phyloP scores from a whole-genome alignment of 2,797 vertebrate genomes.

The Alexandromys oeconomus region DNA sequence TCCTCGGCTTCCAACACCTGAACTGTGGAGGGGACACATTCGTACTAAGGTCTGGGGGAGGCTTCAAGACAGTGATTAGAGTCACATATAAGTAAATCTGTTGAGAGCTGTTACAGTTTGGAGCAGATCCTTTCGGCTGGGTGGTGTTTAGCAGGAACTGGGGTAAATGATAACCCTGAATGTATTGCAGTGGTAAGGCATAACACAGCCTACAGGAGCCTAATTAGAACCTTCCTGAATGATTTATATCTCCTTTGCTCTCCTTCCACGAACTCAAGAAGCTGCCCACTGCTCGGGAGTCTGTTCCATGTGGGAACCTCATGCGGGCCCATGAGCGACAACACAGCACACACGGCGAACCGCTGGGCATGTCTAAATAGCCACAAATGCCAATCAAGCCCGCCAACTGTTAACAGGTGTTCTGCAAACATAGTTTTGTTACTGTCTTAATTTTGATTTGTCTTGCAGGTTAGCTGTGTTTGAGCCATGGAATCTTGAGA shows the following conservation, averaged over 20 bases:
- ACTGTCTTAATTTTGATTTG: neutral
- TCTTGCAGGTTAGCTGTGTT: neutral
- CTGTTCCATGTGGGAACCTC: neutral
- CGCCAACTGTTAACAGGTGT: neutral
- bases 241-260: too few species aligned
- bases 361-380: neutral
- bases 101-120: neutral
- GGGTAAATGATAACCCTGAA: neutral
- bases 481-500: neutral
- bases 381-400: neutral
- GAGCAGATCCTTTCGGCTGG: neutral
- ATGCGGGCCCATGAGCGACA: neutral
- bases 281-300: neutral
- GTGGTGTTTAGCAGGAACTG: neutral
- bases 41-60: neutral
- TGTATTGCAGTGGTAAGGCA: neutral
- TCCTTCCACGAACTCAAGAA: neutral
- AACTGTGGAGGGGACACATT: neutral
- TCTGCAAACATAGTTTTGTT: neutral
- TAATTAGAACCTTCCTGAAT: neutral
- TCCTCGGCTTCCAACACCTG: neutral
- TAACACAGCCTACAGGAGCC: accelerated
- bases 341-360: neutral
- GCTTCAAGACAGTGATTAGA: neutral
- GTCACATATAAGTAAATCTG: neutral